These are phyloP conservation scores for Actias luna DNA, from an alignment of 2,888 invertebrate genomes.

Conservation along the genomic window DNA sequence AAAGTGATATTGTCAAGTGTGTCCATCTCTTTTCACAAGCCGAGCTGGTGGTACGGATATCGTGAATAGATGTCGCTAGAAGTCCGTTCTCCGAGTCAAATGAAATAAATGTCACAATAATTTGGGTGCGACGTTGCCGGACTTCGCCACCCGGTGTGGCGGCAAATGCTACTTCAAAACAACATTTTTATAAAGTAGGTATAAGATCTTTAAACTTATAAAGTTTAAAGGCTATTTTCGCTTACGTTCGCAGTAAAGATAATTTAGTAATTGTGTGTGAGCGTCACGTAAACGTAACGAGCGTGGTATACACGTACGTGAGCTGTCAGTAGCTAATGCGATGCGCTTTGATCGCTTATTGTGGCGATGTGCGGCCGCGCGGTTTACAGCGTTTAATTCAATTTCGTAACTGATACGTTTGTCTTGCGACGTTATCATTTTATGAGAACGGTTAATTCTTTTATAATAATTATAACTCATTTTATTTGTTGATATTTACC, in stretches of 20 bases:
- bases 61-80: slow-evolving; percentile 72
- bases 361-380: slow-evolving; percentile 69
- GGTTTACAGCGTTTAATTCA: slow-evolving; percentile 79
- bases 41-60: slow-evolving; percentile 54
- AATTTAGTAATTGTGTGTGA: slow-evolving; percentile 64
- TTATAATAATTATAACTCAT: slow-evolving; percentile 13
- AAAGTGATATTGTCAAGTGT: slow-evolving; percentile 80
- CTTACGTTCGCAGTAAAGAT: slow-evolving; percentile 41
- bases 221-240: slow-evolving; percentile 48
- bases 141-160: slow-evolving; percentile 75
- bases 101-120: slow-evolving; percentile 76
- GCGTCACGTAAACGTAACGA: slow-evolving; percentile 78
- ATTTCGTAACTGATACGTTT: slow-evolving; percentile 80
- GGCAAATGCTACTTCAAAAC: slow-evolving; percentile 67
- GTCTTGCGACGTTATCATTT: slow-evolving; percentile 61
- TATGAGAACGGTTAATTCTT: slow-evolving; percentile 22
- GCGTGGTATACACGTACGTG: slow-evolving; percentile 73
- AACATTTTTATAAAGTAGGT: slow-evolving; percentile 48
- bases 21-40: slow-evolving; percentile 69
- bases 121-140: slow-evolving; percentile 80
- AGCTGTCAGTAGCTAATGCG: slow-evolving; percentile 80
- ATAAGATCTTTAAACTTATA: slow-evolving; percentile 38
- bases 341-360: slow-evolving; percentile 78
- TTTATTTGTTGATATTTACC: no score
- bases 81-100: slow-evolving; percentile 55